A percentile compares a stretch with the other conserved stretches of the same genome.
These are phyloP conservation scores for Cinclus mexicanus DNA, from an alignment of 2,113 vertebrate species.

Conservation along the genomic window DNA sequence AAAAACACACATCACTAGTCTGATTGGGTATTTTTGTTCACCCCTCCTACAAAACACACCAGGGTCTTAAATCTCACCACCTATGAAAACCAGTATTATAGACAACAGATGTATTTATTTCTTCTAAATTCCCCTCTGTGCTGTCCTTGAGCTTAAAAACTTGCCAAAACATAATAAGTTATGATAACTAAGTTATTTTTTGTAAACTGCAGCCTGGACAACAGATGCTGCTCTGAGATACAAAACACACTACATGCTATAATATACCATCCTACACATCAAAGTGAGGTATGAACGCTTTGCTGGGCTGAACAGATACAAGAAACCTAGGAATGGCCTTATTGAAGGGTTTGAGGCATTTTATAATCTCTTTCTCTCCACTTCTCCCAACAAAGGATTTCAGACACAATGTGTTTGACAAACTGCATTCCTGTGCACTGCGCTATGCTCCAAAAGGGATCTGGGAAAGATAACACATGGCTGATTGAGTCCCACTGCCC, in stretches of 20 bases:
- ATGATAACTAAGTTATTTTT: neutral
- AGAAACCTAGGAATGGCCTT: conserved; percentile 24
- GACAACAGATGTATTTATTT: neutral
- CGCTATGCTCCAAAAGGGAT: conserved; percentile 11
- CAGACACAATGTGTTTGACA: conserved; percentile 58
- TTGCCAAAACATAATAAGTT: neutral
- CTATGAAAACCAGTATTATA: neutral
- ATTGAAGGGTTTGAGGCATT: conserved; percentile 29
- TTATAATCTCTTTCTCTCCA: conserved; percentile 57
- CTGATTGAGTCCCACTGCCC: conserved; percentile 36
- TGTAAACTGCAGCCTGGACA: neutral
- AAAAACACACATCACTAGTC: neutral
- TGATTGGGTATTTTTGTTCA: neutral
- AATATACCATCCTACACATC: neutral
- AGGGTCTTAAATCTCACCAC: neutral
- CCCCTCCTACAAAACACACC: neutral
- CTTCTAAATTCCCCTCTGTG: neutral
- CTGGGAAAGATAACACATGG: conserved; percentile 56
- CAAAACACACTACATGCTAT: neutral
- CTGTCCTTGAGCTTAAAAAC: neutral
- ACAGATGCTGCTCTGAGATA: neutral
- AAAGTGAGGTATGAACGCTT: neutral
- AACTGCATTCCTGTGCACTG: conserved; percentile 48
- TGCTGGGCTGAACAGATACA: neutral
- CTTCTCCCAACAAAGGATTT: conserved; percentile 54